Conservation (phyloP, 2,113 vertebrate species). For the Hepsetus odoe region DNA sequence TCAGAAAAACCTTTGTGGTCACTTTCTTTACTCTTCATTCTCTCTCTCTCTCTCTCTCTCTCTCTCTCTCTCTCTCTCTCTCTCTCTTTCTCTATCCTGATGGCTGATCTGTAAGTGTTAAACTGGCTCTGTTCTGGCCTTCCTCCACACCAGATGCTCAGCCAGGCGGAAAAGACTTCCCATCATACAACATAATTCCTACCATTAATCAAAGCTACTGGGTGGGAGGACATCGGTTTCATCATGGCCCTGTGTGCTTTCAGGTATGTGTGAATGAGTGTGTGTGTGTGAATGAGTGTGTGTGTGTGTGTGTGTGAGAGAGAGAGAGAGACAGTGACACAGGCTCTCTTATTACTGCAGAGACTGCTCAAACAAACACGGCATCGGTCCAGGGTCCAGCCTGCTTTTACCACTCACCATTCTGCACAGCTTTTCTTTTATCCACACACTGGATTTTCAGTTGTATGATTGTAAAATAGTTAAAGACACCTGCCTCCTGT, state of each 20-base stretch:
- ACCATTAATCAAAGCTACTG: constrained; percentile 1
- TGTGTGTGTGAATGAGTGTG: neutral
- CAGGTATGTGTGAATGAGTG: neutral
- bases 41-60: neutral
- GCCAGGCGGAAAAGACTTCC: constrained; percentile 21
- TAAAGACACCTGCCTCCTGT: neutral
- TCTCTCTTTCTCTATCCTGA: neutral
- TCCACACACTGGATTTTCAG: neutral
- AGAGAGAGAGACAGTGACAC: neutral
- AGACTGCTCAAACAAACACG: too few relatives aligned
- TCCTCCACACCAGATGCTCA: neutral
- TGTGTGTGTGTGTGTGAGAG: neutral
- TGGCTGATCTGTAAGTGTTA: constrained; percentile 19
- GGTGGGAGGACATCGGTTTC: neutral
- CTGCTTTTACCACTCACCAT: too few relatives aligned
- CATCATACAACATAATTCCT: neutral
- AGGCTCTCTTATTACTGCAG: neutral
- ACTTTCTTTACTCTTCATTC: too few relatives aligned
- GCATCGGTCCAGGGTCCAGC: too few relatives aligned
- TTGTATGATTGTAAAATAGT: too few relatives aligned
- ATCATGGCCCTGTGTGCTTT: neutral
- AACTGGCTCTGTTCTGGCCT: constrained; percentile 13
- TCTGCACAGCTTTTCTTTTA: too few relatives aligned
- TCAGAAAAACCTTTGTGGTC: too few relatives aligned
- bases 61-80: constrained; percentile 9